These are phyloP conservation scores for Clarias gariepinus DNA, from an alignment of 2,113 vertebrate genomes.

Conservation along the genomic window DNA sequence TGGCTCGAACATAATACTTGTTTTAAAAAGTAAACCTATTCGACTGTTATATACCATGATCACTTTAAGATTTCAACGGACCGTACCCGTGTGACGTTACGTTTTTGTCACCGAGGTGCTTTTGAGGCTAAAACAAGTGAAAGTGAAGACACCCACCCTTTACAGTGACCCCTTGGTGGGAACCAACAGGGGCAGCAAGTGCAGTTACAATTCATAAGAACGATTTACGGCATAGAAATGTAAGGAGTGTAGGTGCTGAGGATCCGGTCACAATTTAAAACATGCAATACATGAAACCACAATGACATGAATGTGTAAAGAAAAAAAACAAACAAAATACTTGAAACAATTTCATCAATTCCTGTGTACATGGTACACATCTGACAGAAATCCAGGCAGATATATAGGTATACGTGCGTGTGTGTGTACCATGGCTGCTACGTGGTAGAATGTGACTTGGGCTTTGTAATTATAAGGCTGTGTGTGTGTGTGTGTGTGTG, in stretches of 20 bases:
- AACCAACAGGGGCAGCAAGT: slow-evolving; percentile 54
- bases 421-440: slow-evolving; percentile 13
- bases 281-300: slow-evolving; percentile 69
- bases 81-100: slow-evolving; percentile 24
- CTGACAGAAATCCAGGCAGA: slow-evolving; percentile 27
- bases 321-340: too few relatives aligned
- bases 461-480: slow-evolving; percentile 22
- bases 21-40: slow-evolving; percentile 65
- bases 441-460: slow-evolving; percentile 35
- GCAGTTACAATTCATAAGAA: slow-evolving; percentile 23
- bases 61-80: slow-evolving; percentile 58
- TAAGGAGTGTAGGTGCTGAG: slow-evolving; percentile 52
- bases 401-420: slow-evolving; percentile 15
- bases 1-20: slow-evolving; percentile 70
- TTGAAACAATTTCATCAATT: slow-evolving; percentile 17
- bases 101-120: slow-evolving; percentile 62
- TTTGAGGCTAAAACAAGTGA: slow-evolving; percentile 57
- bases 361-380: slow-evolving; percentile 35
- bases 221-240: slow-evolving; percentile 64
- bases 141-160: slow-evolving; percentile 62
- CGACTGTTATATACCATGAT: slow-evolving; percentile 57
- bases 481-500: not conserved
- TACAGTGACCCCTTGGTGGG: slow-evolving; percentile 67
- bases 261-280: slow-evolving; percentile 56
- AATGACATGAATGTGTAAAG: slow-evolving; percentile 62